Percentiles rank a stretch among this genome's conserved stretches.
phyloP scores from a whole-genome alignment of 2,888 invertebrate genomes.

The Myathropa florea region DNA sequence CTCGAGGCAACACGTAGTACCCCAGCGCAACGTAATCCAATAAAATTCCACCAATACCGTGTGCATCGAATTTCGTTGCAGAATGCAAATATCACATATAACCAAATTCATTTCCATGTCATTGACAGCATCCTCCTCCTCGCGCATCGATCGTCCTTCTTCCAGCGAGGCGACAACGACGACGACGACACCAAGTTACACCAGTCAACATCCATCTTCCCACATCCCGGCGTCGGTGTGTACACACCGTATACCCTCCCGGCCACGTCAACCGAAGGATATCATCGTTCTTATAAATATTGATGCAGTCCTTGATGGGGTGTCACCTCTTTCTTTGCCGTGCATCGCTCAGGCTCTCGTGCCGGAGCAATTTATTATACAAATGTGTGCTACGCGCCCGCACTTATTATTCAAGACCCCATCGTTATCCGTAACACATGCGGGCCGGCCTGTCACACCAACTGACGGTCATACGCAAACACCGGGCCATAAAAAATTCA shows the following conservation, averaged over 20 bases:
- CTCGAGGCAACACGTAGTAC: neutral
- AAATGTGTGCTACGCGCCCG: neutral
- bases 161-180: neutral
- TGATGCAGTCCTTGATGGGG: constrained; percentile 31
- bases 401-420: constrained; percentile 36
- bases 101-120: neutral
- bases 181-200: neutral
- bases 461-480: constrained; percentile 36
- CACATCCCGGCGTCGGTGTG: neutral
- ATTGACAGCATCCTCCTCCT: neutral
- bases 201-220: neutral
- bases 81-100: neutral
- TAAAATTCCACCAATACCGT: neutral
- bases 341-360: neutral
- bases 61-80: neutral
- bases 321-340: neutral
- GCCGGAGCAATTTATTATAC: constrained; percentile 45
- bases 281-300: constrained; percentile 58
- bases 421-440: constrained; percentile 26
- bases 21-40: neutral
- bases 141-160: neutral
- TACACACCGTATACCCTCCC: too few species aligned
- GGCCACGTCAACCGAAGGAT: constrained; percentile 4
- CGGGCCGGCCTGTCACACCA: neutral
- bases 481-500: constrained; percentile 43